Evolutionary conservation across 1,140 invertebrate genomes (phyloP), one percentile per base, ranked within the genome.

Genomic region (Neuroterus valhalla): DNA sequence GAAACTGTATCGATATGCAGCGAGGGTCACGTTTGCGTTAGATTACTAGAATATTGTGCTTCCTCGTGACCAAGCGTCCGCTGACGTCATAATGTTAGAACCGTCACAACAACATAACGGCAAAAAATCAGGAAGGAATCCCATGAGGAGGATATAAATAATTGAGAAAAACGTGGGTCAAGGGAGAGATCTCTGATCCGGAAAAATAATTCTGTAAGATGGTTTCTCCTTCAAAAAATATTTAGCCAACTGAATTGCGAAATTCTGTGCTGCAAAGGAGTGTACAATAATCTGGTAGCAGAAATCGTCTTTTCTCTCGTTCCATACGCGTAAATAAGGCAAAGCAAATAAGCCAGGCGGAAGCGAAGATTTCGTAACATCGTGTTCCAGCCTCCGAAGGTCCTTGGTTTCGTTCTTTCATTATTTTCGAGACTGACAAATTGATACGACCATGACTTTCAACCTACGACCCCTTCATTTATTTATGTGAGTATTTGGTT

Each of bases 381-480:
- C 26, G 23, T 55, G 12, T 4, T 55, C 26, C 14, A 23, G 4
- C 21, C 52, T 55, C 26, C 12, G 2, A 15, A 4, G 26, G 31
- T 31, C 23, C 55, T 31, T 62, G 55, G 26, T 31, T 62, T 62
- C 4, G 31, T 38, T 38, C 17, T 62, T 62, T 62, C 26, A 48
- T 46, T 71, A 71, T 71, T 71, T 71, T 71, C 45, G 70, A 38
- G 6, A 38, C 70, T 71, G 26, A 26, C 48, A 55, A 71, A 71
- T 71, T 71, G 46, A 71, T 71, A 52, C 48, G 43, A 55, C 26
- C 70, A 43, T 42, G 70, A 71, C 70, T 70, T 70, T 50, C 19
- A 70, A 70, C 21, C 50, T 70, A 45, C 10, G 45, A 70, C 68
- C 70, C 26, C 31, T 12, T 31, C 2, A 12, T 15, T 62, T 62